A percentile compares a stretch with the other conserved stretches of the same genome.
Evolutionary conservation across 1,140 invertebrate genomes (phyloP).

Genomic region (Magallana ariakensis): DNA sequence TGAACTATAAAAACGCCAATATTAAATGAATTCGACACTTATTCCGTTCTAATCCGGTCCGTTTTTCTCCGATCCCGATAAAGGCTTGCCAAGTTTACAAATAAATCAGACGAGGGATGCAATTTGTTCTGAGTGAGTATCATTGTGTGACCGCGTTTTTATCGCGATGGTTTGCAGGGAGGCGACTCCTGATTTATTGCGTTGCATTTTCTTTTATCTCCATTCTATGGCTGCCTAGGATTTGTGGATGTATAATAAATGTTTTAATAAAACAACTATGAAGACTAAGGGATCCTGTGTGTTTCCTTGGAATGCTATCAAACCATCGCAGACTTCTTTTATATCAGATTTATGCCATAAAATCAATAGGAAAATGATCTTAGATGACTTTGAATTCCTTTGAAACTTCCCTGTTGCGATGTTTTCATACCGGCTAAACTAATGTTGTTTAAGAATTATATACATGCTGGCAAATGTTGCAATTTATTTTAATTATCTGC

Average conservation of each 20-base stretch:
- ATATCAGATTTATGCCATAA: not conserved
- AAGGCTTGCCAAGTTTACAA: constrained; percentile 3
- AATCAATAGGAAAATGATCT: not conserved
- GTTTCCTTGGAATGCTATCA: constrained; percentile 13
- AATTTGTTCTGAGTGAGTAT: not conserved
- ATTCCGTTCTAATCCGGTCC: constrained; percentile 10
- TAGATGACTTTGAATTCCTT: not conserved
- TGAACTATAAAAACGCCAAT: too few species aligned
- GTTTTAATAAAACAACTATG: constrained; percentile 19
- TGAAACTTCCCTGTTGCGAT: not conserved
- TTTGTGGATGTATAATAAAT: not conserved
- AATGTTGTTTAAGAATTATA: too few species aligned
- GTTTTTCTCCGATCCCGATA: not conserved
- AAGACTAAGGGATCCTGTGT: not conserved
- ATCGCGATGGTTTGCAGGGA: constrained; percentile 10
- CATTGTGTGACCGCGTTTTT: not conserved
- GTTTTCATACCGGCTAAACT: not conserved
- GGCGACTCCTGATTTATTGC: constrained; percentile 4
- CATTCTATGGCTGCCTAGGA: not conserved
- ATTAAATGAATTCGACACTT: not conserved
- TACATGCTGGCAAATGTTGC: too few species aligned
- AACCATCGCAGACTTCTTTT: not conserved
- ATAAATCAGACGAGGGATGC: not conserved
- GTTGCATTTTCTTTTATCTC: not conserved
- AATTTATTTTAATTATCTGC: too few species aligned